Base-by-base conservation (phyloP, 2,888 invertebrate genomes). In the Abrostola triplasia region DNA sequence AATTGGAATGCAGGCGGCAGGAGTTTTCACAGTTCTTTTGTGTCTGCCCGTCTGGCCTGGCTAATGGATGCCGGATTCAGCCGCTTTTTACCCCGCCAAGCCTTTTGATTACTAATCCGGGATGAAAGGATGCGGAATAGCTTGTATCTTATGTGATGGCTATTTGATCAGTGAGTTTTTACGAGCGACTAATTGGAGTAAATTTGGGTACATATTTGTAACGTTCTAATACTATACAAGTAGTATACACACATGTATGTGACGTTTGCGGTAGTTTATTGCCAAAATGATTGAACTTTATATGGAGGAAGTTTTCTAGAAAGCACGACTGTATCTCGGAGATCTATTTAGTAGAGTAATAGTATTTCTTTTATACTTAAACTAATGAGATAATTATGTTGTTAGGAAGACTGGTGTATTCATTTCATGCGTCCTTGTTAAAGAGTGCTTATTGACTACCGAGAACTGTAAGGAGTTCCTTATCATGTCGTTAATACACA, bases 1-100 rank as follows among this genome's bases (percentile, higher is more conserved):
- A 72, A 77, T 78, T 70, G 58, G 65, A 66, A 64, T 79, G 82
- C 81, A 77, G 79, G 73, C 77, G 59, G 76, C 66, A 70, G 78
- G 75, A 65, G 81, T 83, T 81, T 80, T 79, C 73, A 67, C 76
- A 70, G 84, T 87, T 79, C 84, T 88, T 88, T 89, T 89, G 84
- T 89, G 89, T 88, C 89, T 87, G 85, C 76, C 76, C 64, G 81
- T 77, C 82, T 80, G 82, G 72, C 72, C 73, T 61, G 66, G 76
- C 80, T 87, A 88, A 87, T 84, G 82, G 75, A 70, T 67, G 65
- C 73, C 66, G 73, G 68, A 79, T 71, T 73, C 73, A 64, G 67
- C 67, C 71, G 73, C 67, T 71, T 81, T 79, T 79, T 81, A 71
- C 65, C 59, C 65, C 67, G 47, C 64, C 58, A 42, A 69, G 67